Base-by-base conservation (phyloP, 2,113 vertebrate genomes). In the Dolichallabes microphthalmus region DNA sequence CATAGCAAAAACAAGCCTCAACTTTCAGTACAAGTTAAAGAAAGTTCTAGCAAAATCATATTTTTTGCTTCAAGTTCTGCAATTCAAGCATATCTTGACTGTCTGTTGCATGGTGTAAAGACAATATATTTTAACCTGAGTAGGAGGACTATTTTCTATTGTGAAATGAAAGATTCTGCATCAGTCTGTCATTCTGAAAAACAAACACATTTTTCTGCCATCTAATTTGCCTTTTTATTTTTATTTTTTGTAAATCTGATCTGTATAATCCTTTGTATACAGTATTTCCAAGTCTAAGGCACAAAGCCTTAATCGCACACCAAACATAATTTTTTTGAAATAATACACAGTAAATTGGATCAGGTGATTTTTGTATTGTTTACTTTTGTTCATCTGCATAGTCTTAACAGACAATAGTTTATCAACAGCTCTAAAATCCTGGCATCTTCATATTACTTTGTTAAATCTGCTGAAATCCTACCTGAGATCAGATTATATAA, bases 391-490 rank as follows among this genome's bases (percentile, higher is more conserved):
- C 50, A 63, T 76, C 61, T 81, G 75, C 61, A 55, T 71, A 45
- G 68, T 58, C 45, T 80, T 83, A 74, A 85, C 71, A 87, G 87
- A 89, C 79, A 81, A 58, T 15, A 85, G 53, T 85, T 86, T 87
- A 77, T 87, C 60, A 58, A 12, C 25, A 83, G 75, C 52, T 85
- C 68, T 86, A 13, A 19, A 30, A n/a, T 35, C 61, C 85, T 25
- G 55, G 57, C 30, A 58, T 68, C 83, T 88, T 84, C 64, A 82
- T 69, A 85, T 81, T 85, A 69, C 75, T 80, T 88, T 52, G 20
- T 45, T 82, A 84, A 90, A 86, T 85, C 84, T 83, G 71, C 68
- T 80, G 66, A 85, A 84, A 77, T 78, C 53, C 52, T 91, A 35
- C 32, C 32, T 35, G 32, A 35, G 32, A 35, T 35, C 32, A 35